Evolutionary conservation across 2,797 vertebrate genomes (phyloP), one percentile per base, ranked within the genome.

Genomic region (Lacerta viridis): DNA sequence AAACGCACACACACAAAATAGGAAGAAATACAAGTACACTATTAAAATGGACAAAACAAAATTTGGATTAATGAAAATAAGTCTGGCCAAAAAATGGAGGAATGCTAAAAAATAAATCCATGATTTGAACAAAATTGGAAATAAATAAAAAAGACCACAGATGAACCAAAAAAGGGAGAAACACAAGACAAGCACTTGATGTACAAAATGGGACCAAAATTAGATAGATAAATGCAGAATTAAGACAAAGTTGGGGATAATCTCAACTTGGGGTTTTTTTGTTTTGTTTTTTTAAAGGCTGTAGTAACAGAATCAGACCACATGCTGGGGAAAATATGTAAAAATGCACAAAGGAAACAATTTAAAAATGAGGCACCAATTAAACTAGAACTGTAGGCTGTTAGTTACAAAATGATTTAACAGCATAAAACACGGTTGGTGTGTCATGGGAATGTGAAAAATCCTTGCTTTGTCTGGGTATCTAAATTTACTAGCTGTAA

Each of bases 101-200:
- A 76, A 86, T 76, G 84, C 43, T 82, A 59, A 88, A 89, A 80
- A 83, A 83, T 64, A 41, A 85, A 74, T 55, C 43, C n/a, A 82
- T 36, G 9, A 36, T 55, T 85, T 55, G 43, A 81, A 46, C 71
- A 77, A 86, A 89, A 89, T 11, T 43, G 20, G 18, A 89, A 64
- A 86, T 82, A 89, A 88, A 84, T 84, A 50, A 77, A 80, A 68
- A 36, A 86, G 36, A 82, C 46, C 78, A 81, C 71, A 89, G 72
- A 10, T 82, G 79, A 86, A 89, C 84, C 61, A 89, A 89, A 89
- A 89, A 89, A 77, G 71, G 88, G 88, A 84, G 87, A 89, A 89
- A 81, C 81, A 20, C 71, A 86, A 39, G 43, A 27, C 23, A 69
- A 69, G 17, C 29, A 20, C 18, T 80, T n/a, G 76, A 86, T 68